phyloP scores from a whole-genome alignment of 1,140 invertebrate genomes.

The Drosophila fuyamai region DNA sequence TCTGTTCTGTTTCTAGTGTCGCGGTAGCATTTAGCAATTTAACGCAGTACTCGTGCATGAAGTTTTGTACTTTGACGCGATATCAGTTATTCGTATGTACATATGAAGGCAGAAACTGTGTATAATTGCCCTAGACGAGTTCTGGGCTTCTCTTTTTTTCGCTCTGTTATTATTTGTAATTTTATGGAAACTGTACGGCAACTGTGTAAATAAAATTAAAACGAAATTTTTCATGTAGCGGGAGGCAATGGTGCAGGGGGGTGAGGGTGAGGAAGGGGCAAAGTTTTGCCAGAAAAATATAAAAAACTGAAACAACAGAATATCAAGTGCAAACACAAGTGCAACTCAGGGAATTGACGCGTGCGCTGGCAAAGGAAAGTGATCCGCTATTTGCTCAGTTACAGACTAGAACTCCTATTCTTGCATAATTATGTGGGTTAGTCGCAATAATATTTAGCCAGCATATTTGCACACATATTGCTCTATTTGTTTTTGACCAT shows the following conservation, averaged over 20 bases:
- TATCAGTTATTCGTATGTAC: conserved; percentile 66
- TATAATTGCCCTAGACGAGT: conserved; percentile 53
- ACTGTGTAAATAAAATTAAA: conserved; percentile 80
- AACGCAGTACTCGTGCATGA: conserved; percentile 81
- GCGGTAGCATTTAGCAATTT: conserved; percentile 81
- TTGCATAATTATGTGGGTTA: conserved; percentile 76
- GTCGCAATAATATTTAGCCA: conserved; percentile 53
- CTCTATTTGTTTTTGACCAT: conserved; percentile 9
- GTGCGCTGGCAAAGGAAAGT: conserved; percentile 41
- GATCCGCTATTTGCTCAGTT: conserved; percentile 65
- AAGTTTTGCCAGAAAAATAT: conserved; percentile 33
- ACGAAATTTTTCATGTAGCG: conserved; percentile 35
- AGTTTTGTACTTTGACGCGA: conserved; percentile 80
- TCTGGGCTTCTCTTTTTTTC: conserved; percentile 49
- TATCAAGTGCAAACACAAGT: conserved; percentile 74
- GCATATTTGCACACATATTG: conserved; percentile 47
- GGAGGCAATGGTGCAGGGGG: background rate
- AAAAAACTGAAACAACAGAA: conserved; percentile 51
- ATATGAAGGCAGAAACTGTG: conserved; percentile 28
- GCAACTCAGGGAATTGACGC: conserved; percentile 57
- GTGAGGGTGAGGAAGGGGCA: conserved; percentile 1
- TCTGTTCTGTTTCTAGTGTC: conserved; percentile 48
- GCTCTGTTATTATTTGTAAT: conserved; percentile 70
- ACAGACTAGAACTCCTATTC: conserved; percentile 62
- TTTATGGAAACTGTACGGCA: conserved; percentile 79